phyloP scores from a whole-genome alignment of 2,888 invertebrate genomes.

The Ornithoptera priamus region DNA sequence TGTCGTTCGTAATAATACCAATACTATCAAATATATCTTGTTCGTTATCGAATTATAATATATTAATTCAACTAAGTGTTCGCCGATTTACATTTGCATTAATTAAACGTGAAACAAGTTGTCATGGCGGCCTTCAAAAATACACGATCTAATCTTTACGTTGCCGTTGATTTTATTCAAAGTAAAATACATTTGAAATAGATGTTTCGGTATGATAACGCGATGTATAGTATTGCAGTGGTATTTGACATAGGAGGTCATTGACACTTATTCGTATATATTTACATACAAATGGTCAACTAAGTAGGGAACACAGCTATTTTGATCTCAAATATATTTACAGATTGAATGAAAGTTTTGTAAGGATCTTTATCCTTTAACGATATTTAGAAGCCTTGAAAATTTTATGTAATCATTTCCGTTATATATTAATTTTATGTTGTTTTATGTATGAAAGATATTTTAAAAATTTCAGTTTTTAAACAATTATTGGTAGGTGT shows the following conservation, averaged over 20 bases:
- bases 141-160: constrained; percentile 17
- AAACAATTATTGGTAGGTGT: too few species aligned
- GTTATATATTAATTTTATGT: too few species aligned
- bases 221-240: not conserved
- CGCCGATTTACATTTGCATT: constrained; percentile 25
- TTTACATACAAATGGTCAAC: constrained; percentile 16
- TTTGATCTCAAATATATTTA: not conserved
- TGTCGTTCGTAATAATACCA: constrained; percentile 17
- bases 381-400: not conserved
- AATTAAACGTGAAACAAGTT: constrained; percentile 1
- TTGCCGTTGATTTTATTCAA: constrained; percentile 25
- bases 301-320: not conserved
- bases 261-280: constrained; percentile 20
- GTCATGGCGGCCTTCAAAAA: constrained; percentile 24
- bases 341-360: not conserved
- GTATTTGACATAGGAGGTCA: constrained; percentile 16
- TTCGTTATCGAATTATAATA: constrained; percentile 23
- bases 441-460: too few species aligned
- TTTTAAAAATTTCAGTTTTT: too few species aligned
- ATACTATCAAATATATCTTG: constrained; percentile 19
- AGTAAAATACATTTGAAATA: constrained; percentile 17
- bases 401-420: too few species aligned
- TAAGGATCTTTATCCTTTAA: not conserved
- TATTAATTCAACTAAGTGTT: constrained; percentile 23
- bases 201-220: constrained; percentile 15